Percentiles rank a stretch among this genome's conserved stretches.
These are phyloP conservation scores for Merodon equestris DNA, from an alignment of 2,888 invertebrate species.

Conservation along the genomic window DNA sequence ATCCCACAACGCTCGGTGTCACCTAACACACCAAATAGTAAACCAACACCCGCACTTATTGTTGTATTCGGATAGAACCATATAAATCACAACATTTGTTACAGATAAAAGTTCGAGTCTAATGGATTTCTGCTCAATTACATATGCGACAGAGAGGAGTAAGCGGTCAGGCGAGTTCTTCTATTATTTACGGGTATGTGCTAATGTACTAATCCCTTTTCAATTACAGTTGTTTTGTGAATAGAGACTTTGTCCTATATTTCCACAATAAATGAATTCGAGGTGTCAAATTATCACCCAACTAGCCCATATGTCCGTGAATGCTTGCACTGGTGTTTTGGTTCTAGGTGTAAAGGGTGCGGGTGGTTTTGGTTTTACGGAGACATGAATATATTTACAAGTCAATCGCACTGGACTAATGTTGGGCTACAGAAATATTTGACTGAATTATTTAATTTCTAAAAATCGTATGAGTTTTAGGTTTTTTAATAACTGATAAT, in stretches of 20 bases:
- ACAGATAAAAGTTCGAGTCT: constrained; percentile 31
- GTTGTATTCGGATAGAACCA: constrained; percentile 10
- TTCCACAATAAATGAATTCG: constrained; percentile 30
- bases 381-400: no score
- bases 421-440: neutral
- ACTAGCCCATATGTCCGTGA: constrained; percentile 57
- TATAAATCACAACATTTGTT: constrained; percentile 64
- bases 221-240: constrained; percentile 63
- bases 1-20: no score
- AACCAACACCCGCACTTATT: constrained; percentile 11
- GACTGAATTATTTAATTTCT: no score
- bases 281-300: constrained; percentile 68
- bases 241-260: constrained; percentile 49
- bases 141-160: constrained; percentile 14
- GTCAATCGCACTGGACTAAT: no score
- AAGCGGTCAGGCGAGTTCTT: constrained; percentile 16
- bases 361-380: no score
- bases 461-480: no score
- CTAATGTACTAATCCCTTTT: constrained; percentile 64
- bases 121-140: constrained; percentile 51
- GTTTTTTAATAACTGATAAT: no score
- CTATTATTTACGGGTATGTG: constrained; percentile 45
- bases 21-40: no score
- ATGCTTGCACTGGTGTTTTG: neutral
- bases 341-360: no score